Evolutionary conservation across 2,113 vertebrate species (phyloP).

Genomic region (Nestor notabilis): DNA sequence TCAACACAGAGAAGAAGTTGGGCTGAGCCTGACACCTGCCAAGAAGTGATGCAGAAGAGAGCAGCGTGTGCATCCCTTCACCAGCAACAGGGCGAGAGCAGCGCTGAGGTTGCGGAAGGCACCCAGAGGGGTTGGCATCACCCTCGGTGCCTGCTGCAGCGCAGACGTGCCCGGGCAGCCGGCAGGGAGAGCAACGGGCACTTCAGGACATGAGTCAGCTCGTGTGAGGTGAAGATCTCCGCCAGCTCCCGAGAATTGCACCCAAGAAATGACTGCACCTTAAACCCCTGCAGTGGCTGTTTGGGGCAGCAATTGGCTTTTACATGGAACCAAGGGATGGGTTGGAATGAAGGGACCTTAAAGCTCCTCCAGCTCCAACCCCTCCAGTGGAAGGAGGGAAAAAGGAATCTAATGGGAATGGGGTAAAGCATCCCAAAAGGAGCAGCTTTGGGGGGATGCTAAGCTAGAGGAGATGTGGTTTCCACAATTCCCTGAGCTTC

Average conservation of each 20-base stretch:
- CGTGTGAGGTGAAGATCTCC: not conserved
- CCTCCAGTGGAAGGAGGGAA: not conserved
- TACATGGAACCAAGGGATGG: not conserved
- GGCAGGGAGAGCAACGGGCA: not conserved
- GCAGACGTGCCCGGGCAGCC: not conserved
- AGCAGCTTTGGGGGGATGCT: not conserved
- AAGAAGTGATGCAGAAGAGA: not conserved
- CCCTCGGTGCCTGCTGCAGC: not conserved
- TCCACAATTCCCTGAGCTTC: not conserved
- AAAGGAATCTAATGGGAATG: not conserved
- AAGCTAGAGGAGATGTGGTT: not conserved
- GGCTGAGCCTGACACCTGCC: not conserved
- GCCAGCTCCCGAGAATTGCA: not conserved
- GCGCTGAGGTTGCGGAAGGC: not conserved
- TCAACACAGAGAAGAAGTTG: accelerated
- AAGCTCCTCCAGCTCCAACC: not conserved
- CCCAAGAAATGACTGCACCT: not conserved
- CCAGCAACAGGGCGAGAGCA: not conserved
- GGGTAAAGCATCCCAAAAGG: not conserved
- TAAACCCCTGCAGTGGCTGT: not conserved
- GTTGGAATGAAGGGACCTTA: not conserved
- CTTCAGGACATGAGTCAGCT: not conserved
- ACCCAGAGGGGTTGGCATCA: not conserved
- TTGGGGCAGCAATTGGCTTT: not conserved
- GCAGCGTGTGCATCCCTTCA: accelerated